phyloP scores from a whole-genome alignment of 2,113 vertebrate species.

The Chaetodon trifascialis region DNA sequence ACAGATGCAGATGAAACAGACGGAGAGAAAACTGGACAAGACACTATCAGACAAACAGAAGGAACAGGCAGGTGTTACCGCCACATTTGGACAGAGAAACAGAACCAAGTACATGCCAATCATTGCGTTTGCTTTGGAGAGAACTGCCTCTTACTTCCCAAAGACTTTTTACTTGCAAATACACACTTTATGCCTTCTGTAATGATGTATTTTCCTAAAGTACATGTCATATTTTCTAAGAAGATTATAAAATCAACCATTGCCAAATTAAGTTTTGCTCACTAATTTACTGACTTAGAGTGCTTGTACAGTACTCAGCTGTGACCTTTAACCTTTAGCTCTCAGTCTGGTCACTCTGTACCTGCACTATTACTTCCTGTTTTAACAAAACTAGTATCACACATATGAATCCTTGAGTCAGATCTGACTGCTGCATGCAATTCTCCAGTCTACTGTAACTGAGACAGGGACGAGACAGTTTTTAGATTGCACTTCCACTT shows the following conservation, averaged over 20 bases:
- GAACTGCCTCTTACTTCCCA: constrained; percentile 5
- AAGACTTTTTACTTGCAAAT: constrained; percentile 19
- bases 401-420: constrained; percentile 16
- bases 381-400: constrained; percentile 5
- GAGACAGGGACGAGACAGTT: constrained; percentile 42
- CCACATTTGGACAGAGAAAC: constrained; percentile 51
- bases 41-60: constrained; percentile 64
- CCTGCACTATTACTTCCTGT: background rate
- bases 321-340: constrained; percentile 9
- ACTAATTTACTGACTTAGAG: background rate
- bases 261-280: background rate
- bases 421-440: constrained; percentile 29
- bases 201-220: background rate
- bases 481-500: constrained; percentile 45
- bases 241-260: background rate
- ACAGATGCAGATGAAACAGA: constrained; percentile 68
- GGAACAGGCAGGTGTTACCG: constrained; percentile 62
- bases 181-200: background rate
- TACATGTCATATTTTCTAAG: background rate
- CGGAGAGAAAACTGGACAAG: constrained; percentile 56
- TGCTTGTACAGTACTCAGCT: background rate
- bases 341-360: constrained; percentile 9
- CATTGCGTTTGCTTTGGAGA: constrained; percentile 48
- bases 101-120: constrained; percentile 46
- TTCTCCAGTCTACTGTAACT: constrained; percentile 7